Evolutionary conservation across 2,888 invertebrate genomes (phyloP), one percentile per base, ranked within the genome.

Genomic region (Boloria euphrosyne): DNA sequence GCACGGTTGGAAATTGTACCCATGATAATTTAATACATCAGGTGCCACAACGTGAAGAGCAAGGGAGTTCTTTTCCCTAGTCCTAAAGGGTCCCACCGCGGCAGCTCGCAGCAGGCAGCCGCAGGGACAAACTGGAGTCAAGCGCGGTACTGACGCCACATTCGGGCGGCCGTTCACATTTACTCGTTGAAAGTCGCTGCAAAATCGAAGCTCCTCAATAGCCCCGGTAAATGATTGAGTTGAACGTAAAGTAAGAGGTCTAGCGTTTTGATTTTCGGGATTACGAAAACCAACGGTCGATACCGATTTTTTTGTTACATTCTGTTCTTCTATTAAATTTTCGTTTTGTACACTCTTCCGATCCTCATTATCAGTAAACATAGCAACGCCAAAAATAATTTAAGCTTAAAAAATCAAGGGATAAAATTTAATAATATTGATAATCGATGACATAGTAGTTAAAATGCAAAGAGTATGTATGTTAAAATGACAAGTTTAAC

Each of bases 1-100:
- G 59, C 84, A 90, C 0, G 93, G 84, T 16, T 93, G 90, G 74
- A 94, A 93, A 72, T 82, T 86, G 68, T 90, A 93, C 3, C 95
- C 95, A 78, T 94, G 92, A 68, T 93, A 87, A 54, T 80, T 87
- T 16, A 94, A 83, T 52, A 93, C 90, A 60, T 93, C 93, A n/a
- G 93, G 92, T 4, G 91, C 82, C 14, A 94, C 93, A 17, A 93
- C 85, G 69, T 89, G 86, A 1, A 92, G 82, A 0, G 90, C 88
- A 27, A 91, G 75, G 0, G 91, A 89, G 57, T 80, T 84, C 74
- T 85, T 83, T 63, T 92, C 92, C 31, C 92, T 78, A 10, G 92
- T 92, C 53, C 91, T 76, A 68, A 92, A 91, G 0, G 92, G 86
- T 4, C 84, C 84, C 0, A 82, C 78, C 1, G 79, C 78, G 0